Percentiles rank a stretch among this genome's conserved stretches.
These are phyloP conservation scores for Tyto alba DNA, from an alignment of 2,113 vertebrate genomes.

Conservation along the genomic window DNA sequence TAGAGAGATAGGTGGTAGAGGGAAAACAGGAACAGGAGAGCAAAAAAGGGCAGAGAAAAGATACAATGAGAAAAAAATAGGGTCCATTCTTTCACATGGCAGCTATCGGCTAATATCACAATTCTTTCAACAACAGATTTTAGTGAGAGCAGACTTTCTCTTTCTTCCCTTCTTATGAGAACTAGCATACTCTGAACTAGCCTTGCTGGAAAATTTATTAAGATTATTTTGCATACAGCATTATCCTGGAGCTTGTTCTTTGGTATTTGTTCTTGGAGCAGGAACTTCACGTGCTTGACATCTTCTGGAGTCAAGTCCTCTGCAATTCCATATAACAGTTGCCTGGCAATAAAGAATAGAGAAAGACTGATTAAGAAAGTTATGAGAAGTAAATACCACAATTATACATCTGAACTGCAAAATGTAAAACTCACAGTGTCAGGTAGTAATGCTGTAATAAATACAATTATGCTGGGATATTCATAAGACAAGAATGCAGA, in stretches of 20 bases:
- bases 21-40: background rate
- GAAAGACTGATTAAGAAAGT: background rate
- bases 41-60: background rate
- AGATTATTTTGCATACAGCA: conserved; percentile 24
- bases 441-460: background rate
- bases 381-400: background rate
- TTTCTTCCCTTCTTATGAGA: background rate
- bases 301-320: conserved; percentile 19
- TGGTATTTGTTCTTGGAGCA: background rate
- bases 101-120: background rate
- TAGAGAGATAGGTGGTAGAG: background rate
- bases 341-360: conserved; percentile 8
- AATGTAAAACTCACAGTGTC: background rate
- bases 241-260: conserved; percentile 39
- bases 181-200: background rate
- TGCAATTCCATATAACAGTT: conserved; percentile 38
- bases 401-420: background rate
- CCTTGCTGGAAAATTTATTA: background rate
- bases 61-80: background rate
- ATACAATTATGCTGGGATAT: background rate
- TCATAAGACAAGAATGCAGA: background rate
- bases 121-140: background rate
- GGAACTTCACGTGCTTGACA: background rate
- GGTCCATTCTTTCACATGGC: background rate
- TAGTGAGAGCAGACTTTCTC: background rate